phyloP scores from a whole-genome alignment of 1,140 invertebrate species.

The Magallana angulata region DNA sequence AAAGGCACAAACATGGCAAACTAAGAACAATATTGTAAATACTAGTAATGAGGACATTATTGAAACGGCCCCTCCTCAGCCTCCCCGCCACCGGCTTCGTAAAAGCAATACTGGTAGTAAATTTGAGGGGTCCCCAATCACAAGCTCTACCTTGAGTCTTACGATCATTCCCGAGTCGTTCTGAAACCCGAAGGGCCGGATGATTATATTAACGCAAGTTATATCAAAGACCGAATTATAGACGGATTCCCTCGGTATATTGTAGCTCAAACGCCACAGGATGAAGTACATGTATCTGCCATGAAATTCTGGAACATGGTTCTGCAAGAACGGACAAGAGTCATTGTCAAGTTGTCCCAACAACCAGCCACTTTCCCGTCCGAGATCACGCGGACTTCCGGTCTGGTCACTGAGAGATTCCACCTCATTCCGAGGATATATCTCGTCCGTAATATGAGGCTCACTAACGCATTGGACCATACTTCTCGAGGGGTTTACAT shows the following conservation, averaged over 20 bases:
- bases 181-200: conserved; percentile 14
- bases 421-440: conserved; percentile 21
- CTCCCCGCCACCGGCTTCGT: background rate
- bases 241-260: background rate
- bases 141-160: background rate
- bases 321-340: background rate
- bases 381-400: background rate
- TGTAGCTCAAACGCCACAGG: background rate
- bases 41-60: background rate
- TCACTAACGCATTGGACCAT: background rate
- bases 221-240: background rate
- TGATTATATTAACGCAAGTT: conserved; percentile 38
- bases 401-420: background rate
- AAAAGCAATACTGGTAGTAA: background rate
- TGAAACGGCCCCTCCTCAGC: background rate
- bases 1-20: background rate
- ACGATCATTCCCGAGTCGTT: conserved; percentile 30
- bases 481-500: background rate
- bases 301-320: conserved; percentile 27
- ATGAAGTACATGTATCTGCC: background rate
- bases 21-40: background rate
- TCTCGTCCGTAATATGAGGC: background rate
- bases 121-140: background rate
- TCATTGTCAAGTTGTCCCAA: conserved; percentile 27
- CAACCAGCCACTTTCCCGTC: background rate